Percentiles rank a stretch among this genome's conserved stretches.
phyloP scores from a whole-genome alignment of 2,888 invertebrate species.

The Margaritifera margaritifera region DNA sequence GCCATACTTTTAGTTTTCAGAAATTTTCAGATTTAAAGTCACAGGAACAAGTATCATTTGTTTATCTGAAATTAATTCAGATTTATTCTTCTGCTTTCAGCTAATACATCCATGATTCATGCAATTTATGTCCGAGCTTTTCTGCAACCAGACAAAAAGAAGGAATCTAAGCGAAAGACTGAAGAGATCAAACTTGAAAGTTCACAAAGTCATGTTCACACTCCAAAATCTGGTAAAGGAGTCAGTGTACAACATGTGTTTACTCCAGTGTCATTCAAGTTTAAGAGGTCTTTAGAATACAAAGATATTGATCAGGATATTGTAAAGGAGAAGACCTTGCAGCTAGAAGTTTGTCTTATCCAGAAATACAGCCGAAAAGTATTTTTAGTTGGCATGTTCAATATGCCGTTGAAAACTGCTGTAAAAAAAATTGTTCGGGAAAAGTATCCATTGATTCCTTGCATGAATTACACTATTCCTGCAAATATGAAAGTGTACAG shows the following conservation, averaged over 20 bases:
- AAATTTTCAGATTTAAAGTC: too few species aligned
- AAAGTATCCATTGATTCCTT: conserved; percentile 60
- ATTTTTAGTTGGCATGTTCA: conserved; percentile 61
- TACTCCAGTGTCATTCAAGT: conserved; percentile 53
- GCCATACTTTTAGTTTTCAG: too few species aligned
- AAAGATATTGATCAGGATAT: conserved; percentile 49
- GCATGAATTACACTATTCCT: conserved; percentile 64
- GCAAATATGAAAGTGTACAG: conserved; percentile 64
- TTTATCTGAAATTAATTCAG: not conserved
- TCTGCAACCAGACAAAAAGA: conserved; percentile 62
- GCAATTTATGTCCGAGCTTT: conserved; percentile 64
- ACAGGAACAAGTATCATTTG: too few species aligned
- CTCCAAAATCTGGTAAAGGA: conserved; percentile 19
- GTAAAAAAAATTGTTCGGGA: conserved; percentile 62
- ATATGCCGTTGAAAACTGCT: conserved; percentile 57
- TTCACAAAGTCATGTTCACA: conserved; percentile 38
- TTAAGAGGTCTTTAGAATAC: conserved; percentile 60
- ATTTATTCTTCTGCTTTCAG: conserved; percentile 40
- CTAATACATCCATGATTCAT: conserved; percentile 65
- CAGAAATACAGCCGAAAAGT: conserved; percentile 60
- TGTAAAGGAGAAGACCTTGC: conserved; percentile 53
- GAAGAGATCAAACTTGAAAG: conserved; percentile 60
- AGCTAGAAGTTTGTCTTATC: conserved; percentile 63
- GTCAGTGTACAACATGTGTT: conserved; percentile 51
- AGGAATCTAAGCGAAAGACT: conserved; percentile 62